A percentile compares a stretch with the other conserved stretches of the same genome.
Conservation (phyloP, 2,113 vertebrate species). For the Tychaedon coryphoeus region DNA sequence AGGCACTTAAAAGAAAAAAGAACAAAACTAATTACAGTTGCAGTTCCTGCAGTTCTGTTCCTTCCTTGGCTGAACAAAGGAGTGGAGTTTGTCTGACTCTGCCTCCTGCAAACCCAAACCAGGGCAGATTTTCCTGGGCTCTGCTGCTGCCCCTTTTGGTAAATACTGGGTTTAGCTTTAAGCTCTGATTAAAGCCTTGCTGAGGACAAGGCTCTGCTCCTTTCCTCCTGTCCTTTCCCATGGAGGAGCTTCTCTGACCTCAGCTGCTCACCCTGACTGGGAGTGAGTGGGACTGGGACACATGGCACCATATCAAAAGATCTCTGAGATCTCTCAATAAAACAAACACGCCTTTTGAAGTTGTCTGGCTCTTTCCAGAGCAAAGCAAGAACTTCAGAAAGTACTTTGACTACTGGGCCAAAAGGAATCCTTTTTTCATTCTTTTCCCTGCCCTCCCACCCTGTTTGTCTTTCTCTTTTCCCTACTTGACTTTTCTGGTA, state of each 20-base stretch:
- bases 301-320: background rate
- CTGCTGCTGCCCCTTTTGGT: background rate
- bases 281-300: background rate
- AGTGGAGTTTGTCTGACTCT: background rate
- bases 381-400: slow-evolving; percentile 40
- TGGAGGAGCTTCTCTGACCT: background rate
- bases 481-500: background rate
- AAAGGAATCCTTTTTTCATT: background rate
- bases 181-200: background rate
- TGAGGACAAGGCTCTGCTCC: background rate
- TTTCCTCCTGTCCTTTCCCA: background rate
- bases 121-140: background rate
- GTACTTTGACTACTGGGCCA: background rate
- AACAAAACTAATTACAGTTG: background rate
- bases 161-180: background rate
- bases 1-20: background rate
- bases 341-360: slow-evolving; percentile 27
- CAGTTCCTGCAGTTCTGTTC: background rate
- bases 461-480: background rate
- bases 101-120: background rate
- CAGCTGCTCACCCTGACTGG: background rate
- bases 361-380: slow-evolving; percentile 40
- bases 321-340: background rate
- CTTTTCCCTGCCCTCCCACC: background rate
- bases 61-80: background rate